Evolutionary conservation across 2,888 invertebrate species (phyloP).

Genomic region (Podotricha telesiphe): DNA sequence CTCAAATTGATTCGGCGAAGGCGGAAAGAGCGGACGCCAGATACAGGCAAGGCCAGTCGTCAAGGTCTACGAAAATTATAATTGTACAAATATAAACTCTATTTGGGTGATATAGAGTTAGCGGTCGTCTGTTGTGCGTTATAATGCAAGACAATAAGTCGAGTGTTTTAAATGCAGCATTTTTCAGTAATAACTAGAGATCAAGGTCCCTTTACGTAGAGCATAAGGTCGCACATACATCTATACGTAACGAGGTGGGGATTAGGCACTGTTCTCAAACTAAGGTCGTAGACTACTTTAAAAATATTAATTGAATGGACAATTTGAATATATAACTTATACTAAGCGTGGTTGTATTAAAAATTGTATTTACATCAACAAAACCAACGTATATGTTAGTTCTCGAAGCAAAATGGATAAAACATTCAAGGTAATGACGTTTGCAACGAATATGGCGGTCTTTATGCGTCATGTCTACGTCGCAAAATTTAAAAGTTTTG

Average conservation of each 20-base stretch:
- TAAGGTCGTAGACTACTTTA: background rate
- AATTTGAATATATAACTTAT: background rate
- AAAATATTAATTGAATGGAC: background rate
- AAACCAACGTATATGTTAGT: constrained; percentile 10
- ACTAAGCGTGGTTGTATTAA: background rate
- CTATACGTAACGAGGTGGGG: constrained; percentile 31
- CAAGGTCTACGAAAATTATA: constrained; percentile 67
- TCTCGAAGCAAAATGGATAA: constrained; percentile 22
- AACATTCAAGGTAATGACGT: constrained; percentile 27
- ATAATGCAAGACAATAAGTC: constrained; percentile 73
- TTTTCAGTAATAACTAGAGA: constrained; percentile 81
- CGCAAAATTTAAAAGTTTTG: constrained; percentile 12
- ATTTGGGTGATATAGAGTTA: constrained; percentile 51
- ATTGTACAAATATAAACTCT: constrained; percentile 51
- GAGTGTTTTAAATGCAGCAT: constrained; percentile 77
- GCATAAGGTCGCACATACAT: constrained; percentile 43
- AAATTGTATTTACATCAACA: background rate
- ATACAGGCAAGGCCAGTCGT: constrained; percentile 76
- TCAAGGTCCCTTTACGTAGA: constrained; percentile 65
- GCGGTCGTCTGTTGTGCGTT: constrained; percentile 49
- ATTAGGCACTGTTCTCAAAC: constrained; percentile 29
- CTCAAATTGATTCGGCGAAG: constrained; percentile 80
- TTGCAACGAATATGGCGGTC: constrained; percentile 28
- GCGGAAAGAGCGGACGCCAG: constrained; percentile 82
- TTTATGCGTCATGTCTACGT: constrained; percentile 29